These are phyloP conservation scores for Motacilla tschutschensis DNA, from an alignment of 2,113 vertebrate genomes.

Conservation along the genomic window DNA sequence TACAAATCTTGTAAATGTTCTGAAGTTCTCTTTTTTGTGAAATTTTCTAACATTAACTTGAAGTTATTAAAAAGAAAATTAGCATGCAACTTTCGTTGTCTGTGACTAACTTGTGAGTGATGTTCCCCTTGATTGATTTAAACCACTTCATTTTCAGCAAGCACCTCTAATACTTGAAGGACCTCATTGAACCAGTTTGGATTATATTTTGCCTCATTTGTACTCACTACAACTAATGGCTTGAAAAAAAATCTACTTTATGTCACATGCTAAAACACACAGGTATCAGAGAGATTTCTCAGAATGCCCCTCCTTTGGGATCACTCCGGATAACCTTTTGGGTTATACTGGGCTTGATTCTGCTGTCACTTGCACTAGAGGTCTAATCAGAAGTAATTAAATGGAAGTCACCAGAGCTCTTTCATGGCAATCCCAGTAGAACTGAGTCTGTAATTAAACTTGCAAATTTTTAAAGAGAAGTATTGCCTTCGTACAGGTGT, in stretches of 20 bases:
- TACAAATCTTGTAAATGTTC: neutral
- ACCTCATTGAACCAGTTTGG: conserved; percentile 1
- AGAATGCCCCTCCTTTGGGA: neutral
- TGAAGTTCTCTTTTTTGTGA: neutral
- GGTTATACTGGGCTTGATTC: neutral
- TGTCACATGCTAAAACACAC: neutral
- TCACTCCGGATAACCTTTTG: neutral
- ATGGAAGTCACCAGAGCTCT: neutral
- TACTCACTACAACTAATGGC: neutral
- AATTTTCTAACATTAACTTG: neutral
- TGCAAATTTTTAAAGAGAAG: neutral
- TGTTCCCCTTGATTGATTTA: neutral
- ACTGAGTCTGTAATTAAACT: conserved; percentile 1
- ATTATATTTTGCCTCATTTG: conserved; percentile 2
- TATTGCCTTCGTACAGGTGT: neutral
- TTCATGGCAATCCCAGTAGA: neutral
- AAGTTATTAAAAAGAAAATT: neutral
- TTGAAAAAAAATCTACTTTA: neutral
- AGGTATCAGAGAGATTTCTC: neutral
- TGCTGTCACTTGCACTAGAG: neutral
- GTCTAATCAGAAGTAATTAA: conserved; percentile 18
- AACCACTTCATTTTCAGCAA: conserved; percentile 9
- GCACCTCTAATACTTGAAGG: conserved; percentile 19
- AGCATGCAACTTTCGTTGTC: neutral
- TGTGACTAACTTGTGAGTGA: neutral